Base-by-base conservation (phyloP, 2,888 invertebrate species). In the Cataglyphis livida region DNA sequence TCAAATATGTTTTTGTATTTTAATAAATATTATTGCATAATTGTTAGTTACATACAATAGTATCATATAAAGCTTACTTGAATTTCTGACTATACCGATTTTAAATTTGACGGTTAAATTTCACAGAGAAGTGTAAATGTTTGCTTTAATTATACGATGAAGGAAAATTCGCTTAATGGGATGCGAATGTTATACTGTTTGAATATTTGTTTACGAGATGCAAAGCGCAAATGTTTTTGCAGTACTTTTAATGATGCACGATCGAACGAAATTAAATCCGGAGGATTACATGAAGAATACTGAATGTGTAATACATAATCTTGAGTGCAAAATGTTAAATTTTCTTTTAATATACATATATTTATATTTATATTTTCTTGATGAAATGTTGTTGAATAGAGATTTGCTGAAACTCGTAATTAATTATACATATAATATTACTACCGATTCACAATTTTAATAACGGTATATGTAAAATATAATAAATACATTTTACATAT, bases 181-280 rank as follows among this genome's bases (percentile, higher is more conserved):
- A 57, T 3, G 54, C 15, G 32, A 25, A 3, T 41, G 59, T 6
- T 54, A 32, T 51, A 51, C 12, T 44, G 12, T 78, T 78, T 70
- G 71, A 70, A 70, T 78, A 71, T 79, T 71, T 79, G 78, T 71
- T 79, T 79, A 66, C 9, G 32, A 25, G 44, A 32, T 70, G 59
- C 44, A 59, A 59, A 71, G 44, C 32, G 44, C 32, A 79, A 76
- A 71, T 79, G 71, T 79, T 79, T 71, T 59, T 25, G 25, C n/a
- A 59, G 25, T 25, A 71, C 44, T 79, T 79, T 71, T 79, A 79
- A 78, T 78, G 41, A 59, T 70, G 59, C 18, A 5, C 71, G 68
- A 21, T 18, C n/a, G 41, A 35, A 41, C 32, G 12, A 12, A 35
- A 57, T 78, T 70, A 59, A 78, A 78, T 68, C 21, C 21, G 21